A percentile compares a stretch with the other conserved stretches of the same genome.
These are phyloP conservation scores for Mystacornis crossleyi DNA, from an alignment of 2,113 vertebrate species.

Conservation along the genomic window DNA sequence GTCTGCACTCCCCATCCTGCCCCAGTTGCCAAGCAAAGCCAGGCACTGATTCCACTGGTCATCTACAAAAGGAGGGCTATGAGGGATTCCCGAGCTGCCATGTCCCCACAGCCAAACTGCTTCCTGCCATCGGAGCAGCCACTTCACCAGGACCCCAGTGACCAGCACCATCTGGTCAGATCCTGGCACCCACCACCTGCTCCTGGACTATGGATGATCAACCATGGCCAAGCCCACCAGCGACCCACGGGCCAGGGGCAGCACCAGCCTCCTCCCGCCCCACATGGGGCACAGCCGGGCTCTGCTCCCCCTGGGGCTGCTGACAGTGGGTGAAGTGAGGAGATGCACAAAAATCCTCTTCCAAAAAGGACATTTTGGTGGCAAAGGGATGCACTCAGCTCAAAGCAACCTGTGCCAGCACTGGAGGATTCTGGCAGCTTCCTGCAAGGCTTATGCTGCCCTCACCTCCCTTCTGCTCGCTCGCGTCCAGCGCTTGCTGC, in stretches of 20 bases:
- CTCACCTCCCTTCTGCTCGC: neutral
- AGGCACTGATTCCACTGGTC: neutral
- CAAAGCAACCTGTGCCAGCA: fast-evolving
- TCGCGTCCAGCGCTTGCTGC: neutral
- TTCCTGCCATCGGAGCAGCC: neutral
- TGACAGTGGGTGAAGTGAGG: neutral
- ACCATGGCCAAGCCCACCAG: fast-evolving
- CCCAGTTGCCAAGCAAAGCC: neutral
- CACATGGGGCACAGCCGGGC: fast-evolving
- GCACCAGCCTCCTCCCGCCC: neutral
- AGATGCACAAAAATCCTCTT: neutral
- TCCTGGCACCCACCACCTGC: neutral
- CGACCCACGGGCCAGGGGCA: fast-evolving
- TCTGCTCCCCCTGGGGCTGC: neutral
- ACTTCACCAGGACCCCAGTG: neutral
- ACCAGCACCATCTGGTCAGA: neutral
- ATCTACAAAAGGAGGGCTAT: neutral
- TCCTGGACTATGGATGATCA: neutral
- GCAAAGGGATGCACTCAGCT: fast-evolving
- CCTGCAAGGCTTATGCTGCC: neutral
- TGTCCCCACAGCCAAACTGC: neutral
- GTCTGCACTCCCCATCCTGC: fast-evolving
- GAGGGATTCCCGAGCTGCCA: neutral
- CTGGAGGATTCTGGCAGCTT: neutral
- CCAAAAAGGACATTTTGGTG: neutral